A percentile compares a stretch with the other conserved stretches of the same genome.
Evolutionary conservation across 1,140 invertebrate genomes (phyloP).

Genomic region (Platyura marginata): DNA sequence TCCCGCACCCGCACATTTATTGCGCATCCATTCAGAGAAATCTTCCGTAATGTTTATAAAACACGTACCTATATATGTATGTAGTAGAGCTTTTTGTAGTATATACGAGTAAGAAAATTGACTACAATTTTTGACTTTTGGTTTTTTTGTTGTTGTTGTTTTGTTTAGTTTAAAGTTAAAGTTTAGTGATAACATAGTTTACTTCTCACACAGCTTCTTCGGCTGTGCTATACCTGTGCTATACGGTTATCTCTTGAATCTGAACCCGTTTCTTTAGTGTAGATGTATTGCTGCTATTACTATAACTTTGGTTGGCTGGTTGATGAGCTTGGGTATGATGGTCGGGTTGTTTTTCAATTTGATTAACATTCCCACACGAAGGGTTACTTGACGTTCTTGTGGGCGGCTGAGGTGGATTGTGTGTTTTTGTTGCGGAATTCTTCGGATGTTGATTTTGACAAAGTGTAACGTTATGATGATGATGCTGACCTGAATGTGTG

Average conservation of each 20-base stretch:
- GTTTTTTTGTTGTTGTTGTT: no score
- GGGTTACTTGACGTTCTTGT: conserved; percentile 22
- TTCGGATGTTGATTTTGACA: conserved; percentile 7
- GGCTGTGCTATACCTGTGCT: conserved; percentile 17
- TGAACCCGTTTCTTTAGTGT: conserved; percentile 43
- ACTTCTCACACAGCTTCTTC: conserved; percentile 1
- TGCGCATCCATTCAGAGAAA: no score
- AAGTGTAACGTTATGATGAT: conserved; percentile 1
- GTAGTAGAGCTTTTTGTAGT: no score
- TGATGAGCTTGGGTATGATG: neutral
- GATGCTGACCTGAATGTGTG: neutral
- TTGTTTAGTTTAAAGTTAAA: no score
- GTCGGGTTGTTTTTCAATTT: neutral
- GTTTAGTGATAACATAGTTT: neutral
- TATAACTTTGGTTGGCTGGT: neutral
- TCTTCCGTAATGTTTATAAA: no score
- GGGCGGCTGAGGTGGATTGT: conserved; percentile 16
- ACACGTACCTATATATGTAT: no score
- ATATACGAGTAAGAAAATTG: no score
- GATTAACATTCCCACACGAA: conserved; percentile 10
- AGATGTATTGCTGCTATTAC: neutral
- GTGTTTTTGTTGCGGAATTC: conserved; percentile 11
- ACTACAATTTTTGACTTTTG: no score
- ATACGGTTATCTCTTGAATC: conserved; percentile 46
- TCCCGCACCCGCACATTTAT: no score